Evolutionary conservation across 2,888 invertebrate species (phyloP).

Genomic region (Erpobdella octoculata): DNA sequence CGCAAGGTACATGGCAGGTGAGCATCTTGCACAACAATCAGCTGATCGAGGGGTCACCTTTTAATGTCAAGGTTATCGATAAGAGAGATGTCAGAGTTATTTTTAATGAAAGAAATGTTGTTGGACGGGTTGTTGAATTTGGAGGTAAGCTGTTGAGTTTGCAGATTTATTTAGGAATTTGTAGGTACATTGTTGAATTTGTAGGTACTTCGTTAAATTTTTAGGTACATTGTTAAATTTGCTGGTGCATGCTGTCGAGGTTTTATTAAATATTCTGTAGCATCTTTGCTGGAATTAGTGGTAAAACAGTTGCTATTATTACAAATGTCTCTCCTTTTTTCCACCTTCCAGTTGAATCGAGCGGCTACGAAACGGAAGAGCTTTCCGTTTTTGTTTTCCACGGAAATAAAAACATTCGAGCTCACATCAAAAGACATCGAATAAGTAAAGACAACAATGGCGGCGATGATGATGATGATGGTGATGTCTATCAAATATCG

Average conservation of each 20-base stretch:
- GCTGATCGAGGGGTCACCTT: neutral
- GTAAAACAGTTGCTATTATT: no score
- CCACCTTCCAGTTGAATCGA: no score
- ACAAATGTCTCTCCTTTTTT: no score
- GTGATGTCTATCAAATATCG: no score
- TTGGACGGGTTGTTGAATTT: neutral
- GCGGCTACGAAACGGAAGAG: no score
- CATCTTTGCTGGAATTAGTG: no score
- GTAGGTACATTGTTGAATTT: neutral
- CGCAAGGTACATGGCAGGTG: neutral
- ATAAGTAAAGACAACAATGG: no score
- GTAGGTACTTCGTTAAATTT: neutral
- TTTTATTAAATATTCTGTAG: no score
- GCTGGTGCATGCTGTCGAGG: neutral
- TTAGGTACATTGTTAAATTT: neutral
- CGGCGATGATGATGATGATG: no score
- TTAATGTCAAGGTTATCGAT: neutral
- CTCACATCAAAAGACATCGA: no score
- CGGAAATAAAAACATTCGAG: no score
- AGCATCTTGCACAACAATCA: neutral
- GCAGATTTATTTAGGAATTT: neutral
- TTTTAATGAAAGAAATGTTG: neutral
- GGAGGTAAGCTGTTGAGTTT: neutral
- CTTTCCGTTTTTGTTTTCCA: no score
- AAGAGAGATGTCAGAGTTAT: neutral